Conservation (phyloP, 2,888 invertebrate genomes). For the Baronia brevicornis region DNA sequence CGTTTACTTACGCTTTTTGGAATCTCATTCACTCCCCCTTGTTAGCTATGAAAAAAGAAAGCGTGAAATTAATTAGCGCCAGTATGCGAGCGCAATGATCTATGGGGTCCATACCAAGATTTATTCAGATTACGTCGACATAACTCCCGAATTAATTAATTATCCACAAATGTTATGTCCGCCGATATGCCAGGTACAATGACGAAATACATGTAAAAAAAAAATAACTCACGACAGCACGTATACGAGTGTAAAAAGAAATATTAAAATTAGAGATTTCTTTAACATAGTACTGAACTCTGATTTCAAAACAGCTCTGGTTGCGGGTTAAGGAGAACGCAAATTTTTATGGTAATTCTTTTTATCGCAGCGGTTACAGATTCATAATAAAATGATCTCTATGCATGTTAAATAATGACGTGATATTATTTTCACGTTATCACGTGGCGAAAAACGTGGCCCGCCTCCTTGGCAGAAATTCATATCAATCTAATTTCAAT, state of each 20-base stretch:
- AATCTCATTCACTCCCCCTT: conserved; percentile 61
- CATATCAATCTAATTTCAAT: conserved; percentile 49
- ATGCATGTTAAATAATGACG: conserved; percentile 40
- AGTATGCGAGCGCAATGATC: conserved; percentile 52
- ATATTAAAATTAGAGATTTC: too few relatives aligned
- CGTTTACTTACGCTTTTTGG: conserved; percentile 61
- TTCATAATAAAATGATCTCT: conserved; percentile 58
- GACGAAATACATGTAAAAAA: too few relatives aligned
- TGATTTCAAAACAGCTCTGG: conserved; percentile 29
- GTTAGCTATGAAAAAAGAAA: conserved; percentile 52
- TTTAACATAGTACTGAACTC: conserved; percentile 22
- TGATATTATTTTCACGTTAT: conserved; percentile 36
- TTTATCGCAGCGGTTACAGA: conserved; percentile 42
- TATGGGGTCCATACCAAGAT: conserved; percentile 42
- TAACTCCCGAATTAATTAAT: conserved; percentile 7
- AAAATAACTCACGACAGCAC: not conserved
- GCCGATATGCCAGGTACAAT: too few relatives aligned
- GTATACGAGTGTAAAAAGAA: too few relatives aligned
- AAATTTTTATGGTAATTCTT: conserved; percentile 44
- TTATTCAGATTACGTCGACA: conserved; percentile 22
- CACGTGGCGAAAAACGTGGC: conserved; percentile 54
- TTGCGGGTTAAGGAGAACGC: conserved; percentile 30
- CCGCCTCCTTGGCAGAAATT: conserved; percentile 34
- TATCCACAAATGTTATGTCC: conserved; percentile 5
- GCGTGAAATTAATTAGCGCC: conserved; percentile 62